phyloP scores from a whole-genome alignment of 2,113 vertebrate genomes.

The Hydropotes inermis region DNA sequence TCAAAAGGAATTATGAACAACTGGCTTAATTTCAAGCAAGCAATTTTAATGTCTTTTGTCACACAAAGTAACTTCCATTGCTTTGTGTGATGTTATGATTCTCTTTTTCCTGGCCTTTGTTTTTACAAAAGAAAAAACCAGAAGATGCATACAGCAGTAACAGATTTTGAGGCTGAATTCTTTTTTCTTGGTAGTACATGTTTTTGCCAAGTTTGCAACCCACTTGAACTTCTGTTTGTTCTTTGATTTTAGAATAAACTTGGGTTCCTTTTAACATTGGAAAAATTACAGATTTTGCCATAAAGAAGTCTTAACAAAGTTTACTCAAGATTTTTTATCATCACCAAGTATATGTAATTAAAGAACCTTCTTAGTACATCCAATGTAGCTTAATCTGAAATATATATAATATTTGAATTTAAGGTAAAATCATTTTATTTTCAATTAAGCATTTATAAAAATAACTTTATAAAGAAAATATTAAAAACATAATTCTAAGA shows the following conservation, averaged over 20 bases:
- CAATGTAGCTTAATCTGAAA: neutral
- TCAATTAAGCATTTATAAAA: neutral
- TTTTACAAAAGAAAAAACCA: conserved; percentile 48
- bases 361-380: neutral
- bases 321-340: conserved; percentile 1
- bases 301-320: conserved; percentile 20
- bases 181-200: conserved; percentile 62
- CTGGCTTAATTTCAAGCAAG: conserved; percentile 15
- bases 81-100: neutral
- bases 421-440: conserved; percentile 34
- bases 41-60: neutral
- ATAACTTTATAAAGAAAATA: neutral
- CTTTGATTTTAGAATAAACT: conserved; percentile 70
- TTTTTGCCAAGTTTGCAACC: conserved; percentile 76
- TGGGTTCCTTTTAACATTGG: conserved; percentile 33
- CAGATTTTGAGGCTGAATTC: conserved; percentile 63
- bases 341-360: neutral
- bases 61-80: neutral
- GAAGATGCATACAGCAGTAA: conserved; percentile 38
- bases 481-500: neutral
- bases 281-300: conserved; percentile 39
- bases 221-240: conserved; percentile 78
- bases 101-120: conserved; percentile 47
- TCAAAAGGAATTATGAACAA: neutral
- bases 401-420: neutral